Conservation (phyloP, 2,113 vertebrate genomes). For the Cynoglossus semilaevis region DNA sequence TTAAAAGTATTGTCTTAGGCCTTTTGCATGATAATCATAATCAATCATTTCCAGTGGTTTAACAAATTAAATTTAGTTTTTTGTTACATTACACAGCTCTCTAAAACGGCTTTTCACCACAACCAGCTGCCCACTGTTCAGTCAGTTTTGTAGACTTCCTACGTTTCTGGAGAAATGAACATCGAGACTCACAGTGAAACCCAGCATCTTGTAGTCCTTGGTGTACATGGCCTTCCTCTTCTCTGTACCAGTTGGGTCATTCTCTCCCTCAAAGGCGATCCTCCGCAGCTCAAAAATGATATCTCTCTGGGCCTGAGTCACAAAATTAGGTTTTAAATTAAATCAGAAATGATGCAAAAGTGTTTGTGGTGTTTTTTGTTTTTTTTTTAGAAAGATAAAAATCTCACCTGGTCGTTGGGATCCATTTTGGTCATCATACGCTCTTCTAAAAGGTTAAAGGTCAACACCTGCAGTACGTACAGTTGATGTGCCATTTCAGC, state of each 20-base stretch:
- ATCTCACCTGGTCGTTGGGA: constrained; percentile 89
- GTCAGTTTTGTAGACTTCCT: no score
- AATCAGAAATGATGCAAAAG: no score
- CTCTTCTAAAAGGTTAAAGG: constrained; percentile 97
- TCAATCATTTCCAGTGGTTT: no score
- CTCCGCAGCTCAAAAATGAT: constrained; percentile 93
- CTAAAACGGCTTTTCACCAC: no score
- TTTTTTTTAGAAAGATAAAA: no score
- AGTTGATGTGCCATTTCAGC: constrained; percentile 99
- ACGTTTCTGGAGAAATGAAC: no score
- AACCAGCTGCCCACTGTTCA: no score
- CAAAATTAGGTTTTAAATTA: constrained; percentile 2
- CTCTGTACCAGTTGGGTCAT: constrained; percentile 86
- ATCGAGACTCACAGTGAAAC: constrained; percentile 86
- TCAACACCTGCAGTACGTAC: constrained; percentile 95
- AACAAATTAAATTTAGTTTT: no score
- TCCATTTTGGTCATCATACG: constrained; percentile 99
- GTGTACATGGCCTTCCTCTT: constrained; percentile 96
- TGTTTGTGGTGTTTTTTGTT: no score
- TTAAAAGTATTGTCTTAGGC: no score
- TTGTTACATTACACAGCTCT: no score
- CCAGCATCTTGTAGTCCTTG: constrained; percentile 98
- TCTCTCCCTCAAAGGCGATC: constrained; percentile 95
- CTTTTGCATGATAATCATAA: no score
- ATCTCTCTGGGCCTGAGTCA: constrained; percentile 88